A percentile compares a stretch with the other conserved stretches of the same genome.
Conservation (phyloP, 2,888 invertebrate species). For the Phrixothrix hirtus region DNA sequence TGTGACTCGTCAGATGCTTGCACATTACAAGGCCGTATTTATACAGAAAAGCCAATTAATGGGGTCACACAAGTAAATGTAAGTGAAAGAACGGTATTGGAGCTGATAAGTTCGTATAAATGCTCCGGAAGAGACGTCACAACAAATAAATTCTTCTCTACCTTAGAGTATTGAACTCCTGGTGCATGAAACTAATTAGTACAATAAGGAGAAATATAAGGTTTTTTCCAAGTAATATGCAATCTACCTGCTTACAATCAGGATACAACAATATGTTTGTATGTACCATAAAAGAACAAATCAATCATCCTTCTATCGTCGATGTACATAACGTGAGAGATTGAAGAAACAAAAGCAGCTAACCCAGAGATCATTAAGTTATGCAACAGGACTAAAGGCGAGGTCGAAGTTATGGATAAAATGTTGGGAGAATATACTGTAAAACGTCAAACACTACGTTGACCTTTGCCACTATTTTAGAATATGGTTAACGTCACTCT, state of each 20-base stretch:
- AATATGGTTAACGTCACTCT: constrained; percentile 1
- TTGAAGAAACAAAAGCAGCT: neutral
- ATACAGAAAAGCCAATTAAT: constrained; percentile 10
- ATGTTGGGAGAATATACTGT: too few relatives aligned
- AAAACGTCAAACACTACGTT: constrained; percentile 2
- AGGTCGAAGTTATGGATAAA: constrained; percentile 4
- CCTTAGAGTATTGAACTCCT: constrained; percentile 4
- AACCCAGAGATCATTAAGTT: constrained; percentile 2
- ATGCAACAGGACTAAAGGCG: neutral
- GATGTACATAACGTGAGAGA: constrained; percentile 1
- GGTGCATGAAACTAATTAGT: constrained; percentile 4
- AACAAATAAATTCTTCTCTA: constrained; percentile 17
- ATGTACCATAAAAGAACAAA: constrained; percentile 6
- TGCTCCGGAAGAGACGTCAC: constrained; percentile 15
- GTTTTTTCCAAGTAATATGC: constrained; percentile 4
- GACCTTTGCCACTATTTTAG: constrained; percentile 1
- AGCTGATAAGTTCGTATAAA: constrained; percentile 7
- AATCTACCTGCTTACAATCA: neutral
- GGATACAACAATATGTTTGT: neutral
- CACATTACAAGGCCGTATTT: constrained; percentile 9
- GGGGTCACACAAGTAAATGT: constrained; percentile 8
- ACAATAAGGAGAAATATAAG: constrained; percentile 6
- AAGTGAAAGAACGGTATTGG: constrained; percentile 11
- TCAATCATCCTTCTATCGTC: constrained; percentile 1
- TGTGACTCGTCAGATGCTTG: constrained; percentile 16